A percentile compares a stretch with the other conserved stretches of the same genome.
Evolutionary conservation across 2,888 invertebrate genomes (phyloP).

Genomic region (Resseliella maxima): DNA sequence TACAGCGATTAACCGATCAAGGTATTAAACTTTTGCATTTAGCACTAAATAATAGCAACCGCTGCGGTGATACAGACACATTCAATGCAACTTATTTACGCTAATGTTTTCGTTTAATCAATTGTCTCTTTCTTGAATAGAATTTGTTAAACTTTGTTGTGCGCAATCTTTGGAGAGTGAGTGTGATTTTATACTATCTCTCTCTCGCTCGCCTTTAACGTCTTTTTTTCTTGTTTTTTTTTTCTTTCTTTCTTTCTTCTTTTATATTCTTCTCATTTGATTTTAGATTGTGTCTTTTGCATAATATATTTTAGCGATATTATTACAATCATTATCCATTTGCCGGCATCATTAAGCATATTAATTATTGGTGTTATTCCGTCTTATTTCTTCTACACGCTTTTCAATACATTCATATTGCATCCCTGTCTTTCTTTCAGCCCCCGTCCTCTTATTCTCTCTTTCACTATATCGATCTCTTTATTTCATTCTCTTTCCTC

Average conservation of each 20-base stretch:
- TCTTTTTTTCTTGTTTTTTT: background rate
- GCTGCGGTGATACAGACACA: background rate
- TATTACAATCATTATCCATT: conserved; percentile 28
- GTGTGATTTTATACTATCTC: background rate
- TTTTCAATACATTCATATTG: background rate
- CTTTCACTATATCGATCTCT: background rate
- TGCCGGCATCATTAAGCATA: conserved; percentile 20
- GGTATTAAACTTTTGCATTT: conserved; percentile 55
- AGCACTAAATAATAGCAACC: background rate
- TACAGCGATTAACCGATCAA: background rate
- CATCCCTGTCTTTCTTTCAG: background rate
- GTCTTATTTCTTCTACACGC: background rate
- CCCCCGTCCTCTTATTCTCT: background rate
- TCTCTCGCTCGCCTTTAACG: background rate
- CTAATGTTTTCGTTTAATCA: background rate
- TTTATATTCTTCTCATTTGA: background rate
- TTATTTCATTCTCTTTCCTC: too few species aligned
- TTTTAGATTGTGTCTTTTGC: conserved; percentile 13
- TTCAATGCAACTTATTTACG: background rate
- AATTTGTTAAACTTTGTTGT: background rate
- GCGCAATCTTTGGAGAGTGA: too few species aligned
- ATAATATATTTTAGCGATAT: conserved; percentile 49
- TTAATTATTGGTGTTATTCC: conserved; percentile 11
- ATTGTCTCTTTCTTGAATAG: background rate
- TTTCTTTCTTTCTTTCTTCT: too few species aligned